A percentile compares a stretch with the other conserved stretches of the same genome.
Conservation (phyloP, 2,113 vertebrate genomes). For the Xiphorhynchus elegans region DNA sequence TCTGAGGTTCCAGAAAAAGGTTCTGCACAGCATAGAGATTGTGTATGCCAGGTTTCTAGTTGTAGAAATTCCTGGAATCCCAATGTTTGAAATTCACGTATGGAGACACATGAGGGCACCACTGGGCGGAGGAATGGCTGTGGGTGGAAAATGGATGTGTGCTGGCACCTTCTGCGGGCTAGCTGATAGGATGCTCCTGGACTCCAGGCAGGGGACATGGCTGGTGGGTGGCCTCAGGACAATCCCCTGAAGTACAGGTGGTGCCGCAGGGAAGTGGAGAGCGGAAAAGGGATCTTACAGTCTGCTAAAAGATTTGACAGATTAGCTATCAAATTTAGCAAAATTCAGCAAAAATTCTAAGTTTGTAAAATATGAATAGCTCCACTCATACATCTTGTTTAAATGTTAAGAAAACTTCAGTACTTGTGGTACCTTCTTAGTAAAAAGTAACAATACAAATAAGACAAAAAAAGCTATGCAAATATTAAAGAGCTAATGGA, state of each 20-base stretch:
- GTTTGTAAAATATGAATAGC: background rate
- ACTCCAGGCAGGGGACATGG: background rate
- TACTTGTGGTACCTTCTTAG: background rate
- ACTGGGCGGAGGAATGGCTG: background rate
- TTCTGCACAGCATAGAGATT: accelerated
- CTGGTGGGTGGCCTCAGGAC: background rate
- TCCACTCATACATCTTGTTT: background rate
- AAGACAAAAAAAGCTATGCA: background rate
- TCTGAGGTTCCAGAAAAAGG: background rate
- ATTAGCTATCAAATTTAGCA: background rate
- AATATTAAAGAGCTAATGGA: background rate
- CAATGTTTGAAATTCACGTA: background rate
- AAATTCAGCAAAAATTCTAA: background rate
- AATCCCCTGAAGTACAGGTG: background rate
- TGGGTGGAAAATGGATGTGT: background rate
- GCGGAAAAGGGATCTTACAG: background rate
- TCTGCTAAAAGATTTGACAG: background rate
- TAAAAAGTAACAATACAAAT: background rate
- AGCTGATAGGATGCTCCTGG: accelerated
- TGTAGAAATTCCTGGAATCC: background rate
- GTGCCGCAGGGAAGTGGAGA: background rate
- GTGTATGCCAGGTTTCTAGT: accelerated
- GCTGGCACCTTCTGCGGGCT: background rate
- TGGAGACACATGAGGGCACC: constrained; percentile 51
- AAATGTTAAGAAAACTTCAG: background rate